Base-by-base conservation (phyloP, 2,113 vertebrate species). In the Grantiella picta region DNA sequence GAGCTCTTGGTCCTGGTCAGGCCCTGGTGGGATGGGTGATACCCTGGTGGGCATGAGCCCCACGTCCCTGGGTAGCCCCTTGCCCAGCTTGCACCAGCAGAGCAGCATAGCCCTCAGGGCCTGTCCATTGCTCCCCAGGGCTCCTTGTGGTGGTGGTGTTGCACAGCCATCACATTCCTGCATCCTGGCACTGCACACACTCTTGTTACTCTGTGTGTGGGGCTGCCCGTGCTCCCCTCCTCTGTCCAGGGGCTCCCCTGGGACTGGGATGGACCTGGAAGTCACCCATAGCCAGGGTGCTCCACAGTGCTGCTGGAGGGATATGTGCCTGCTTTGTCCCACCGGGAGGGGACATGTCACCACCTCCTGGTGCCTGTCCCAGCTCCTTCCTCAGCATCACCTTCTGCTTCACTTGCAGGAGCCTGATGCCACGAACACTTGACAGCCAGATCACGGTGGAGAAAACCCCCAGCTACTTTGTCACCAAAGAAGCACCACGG, bases 381-480 rank as follows among this genome's bases (percentile, higher is more conserved):
- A 0, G 42, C 75, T 50, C 59, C 54, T 73, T 85, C 95, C 90
- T 97, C 29, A 97, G 50, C 28, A 1, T 7, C 31, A 3, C 78
- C 93, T 38, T 90, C 60, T 63, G 82, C 82, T 97, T 93, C 3
- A 1, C 75, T 78, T 92, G 60, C 96, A 99, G 99, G 97, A 98
- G 98, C 86, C 97, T 99, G 86, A 99, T 99, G 99, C 99, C 99
- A 1, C 97, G 99, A 17, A 99, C 99, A 0, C 96, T 99, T 1
- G 99, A 99, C 96, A 98, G 97, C 89, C 99, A 99, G 97, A 99
- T 99, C 97, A 99, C 99, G 0, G 97, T 99, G 95, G 99, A 99
- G 98, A 99, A 99, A 97, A 99, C 99, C 1, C 99, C 99, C 75
- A 99, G 99, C 96, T 99, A 99, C 94, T 99, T 99, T 1, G 99